These are phyloP conservation scores for Sitodiplosis mosellana DNA, from an alignment of 1,140 invertebrate genomes.

Conservation along the genomic window DNA sequence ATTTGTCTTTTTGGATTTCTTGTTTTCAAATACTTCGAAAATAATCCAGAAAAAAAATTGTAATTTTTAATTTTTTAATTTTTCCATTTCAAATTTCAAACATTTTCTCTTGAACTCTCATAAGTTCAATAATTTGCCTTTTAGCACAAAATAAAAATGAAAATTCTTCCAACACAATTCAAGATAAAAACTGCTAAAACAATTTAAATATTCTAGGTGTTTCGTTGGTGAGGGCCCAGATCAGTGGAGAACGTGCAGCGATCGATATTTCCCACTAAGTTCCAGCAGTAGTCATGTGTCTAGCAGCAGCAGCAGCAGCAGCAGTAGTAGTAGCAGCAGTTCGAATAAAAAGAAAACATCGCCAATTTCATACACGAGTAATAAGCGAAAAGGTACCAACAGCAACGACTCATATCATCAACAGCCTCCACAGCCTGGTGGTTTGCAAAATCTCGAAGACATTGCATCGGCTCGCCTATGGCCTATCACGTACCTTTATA, in stretches of 20 bases:
- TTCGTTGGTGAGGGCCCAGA: constrained; percentile 51
- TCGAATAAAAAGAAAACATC: constrained; percentile 8
- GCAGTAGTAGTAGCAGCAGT: constrained; percentile 4
- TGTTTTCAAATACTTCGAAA: background rate
- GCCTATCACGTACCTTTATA: constrained; percentile 46
- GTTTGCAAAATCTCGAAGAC: constrained; percentile 25
- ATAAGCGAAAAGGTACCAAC: constrained; percentile 18
- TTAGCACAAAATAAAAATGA: too few species aligned
- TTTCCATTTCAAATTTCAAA: too few species aligned
- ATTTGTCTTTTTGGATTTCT: too few species aligned
- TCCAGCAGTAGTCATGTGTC: constrained; percentile 1
- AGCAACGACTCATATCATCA: constrained; percentile 15
- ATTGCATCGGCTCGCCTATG: constrained; percentile 33
- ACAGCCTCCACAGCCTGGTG: constrained; percentile 28
- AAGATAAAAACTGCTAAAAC: too few species aligned
- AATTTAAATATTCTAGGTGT: constrained; percentile 39
- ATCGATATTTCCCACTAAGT: constrained; percentile 46
- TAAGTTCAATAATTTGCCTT: too few species aligned
- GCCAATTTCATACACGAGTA: constrained; percentile 14
- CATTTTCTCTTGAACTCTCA: too few species aligned
- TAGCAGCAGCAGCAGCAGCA: constrained; percentile 10
- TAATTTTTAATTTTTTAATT: too few species aligned
- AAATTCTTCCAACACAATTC: too few species aligned
- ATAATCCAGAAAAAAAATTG: too few species aligned
- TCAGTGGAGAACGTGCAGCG: constrained; percentile 68